These are phyloP conservation scores for Rhinatrema bivittatum DNA, from an alignment of 2,797 vertebrate species.

Conservation along the genomic window DNA sequence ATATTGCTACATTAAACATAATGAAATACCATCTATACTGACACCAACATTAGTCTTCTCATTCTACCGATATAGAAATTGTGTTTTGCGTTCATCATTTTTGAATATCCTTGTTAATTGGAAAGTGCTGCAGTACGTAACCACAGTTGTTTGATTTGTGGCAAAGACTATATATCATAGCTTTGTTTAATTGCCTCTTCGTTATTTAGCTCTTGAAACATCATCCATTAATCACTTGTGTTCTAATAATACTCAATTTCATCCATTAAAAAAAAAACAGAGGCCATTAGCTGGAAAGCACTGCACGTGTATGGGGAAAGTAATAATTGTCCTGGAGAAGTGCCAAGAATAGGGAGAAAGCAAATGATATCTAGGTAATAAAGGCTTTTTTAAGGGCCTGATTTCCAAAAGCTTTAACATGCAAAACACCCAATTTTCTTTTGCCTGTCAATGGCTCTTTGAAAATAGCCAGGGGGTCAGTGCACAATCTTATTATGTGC, in stretches of 20 bases:
- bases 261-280: conserved; percentile 35
- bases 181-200: conserved; percentile 34
- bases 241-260: conserved; percentile 35
- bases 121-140: not conserved
- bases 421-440: too few relatives aligned
- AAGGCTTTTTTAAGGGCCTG: too few relatives aligned
- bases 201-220: conserved; percentile 36
- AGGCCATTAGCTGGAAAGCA: conserved; percentile 21
- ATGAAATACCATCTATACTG: too few relatives aligned
- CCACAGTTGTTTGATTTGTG: conserved; percentile 15
- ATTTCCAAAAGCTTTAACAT: too few relatives aligned
- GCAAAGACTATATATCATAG: conserved; percentile 20
- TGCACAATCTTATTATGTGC: too few relatives aligned
- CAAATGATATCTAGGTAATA: not conserved
- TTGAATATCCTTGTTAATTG: not conserved
- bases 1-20: too few relatives aligned
- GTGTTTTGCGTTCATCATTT: not conserved
- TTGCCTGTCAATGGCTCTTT: too few relatives aligned
- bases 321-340: not conserved
- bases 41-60: too few relatives aligned
- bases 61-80: too few relatives aligned
- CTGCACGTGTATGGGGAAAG: not conserved
- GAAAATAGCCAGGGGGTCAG: too few relatives aligned
- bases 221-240: conserved; percentile 41
- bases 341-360: not conserved